Evolutionary conservation across 2,888 invertebrate species (phyloP).

Genomic region (Synanthedon tipuliformis): DNA sequence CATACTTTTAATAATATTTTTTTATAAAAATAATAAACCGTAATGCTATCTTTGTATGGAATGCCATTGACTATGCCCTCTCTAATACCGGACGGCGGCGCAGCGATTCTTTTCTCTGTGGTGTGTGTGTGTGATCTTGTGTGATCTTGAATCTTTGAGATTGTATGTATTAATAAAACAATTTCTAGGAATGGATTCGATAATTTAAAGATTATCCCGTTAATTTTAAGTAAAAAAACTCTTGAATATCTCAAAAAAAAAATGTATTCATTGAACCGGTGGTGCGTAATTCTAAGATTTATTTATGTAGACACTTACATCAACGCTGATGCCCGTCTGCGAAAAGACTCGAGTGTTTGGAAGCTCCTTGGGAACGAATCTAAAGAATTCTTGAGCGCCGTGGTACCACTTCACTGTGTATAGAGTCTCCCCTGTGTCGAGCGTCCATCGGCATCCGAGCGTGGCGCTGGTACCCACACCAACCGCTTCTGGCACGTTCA

Average conservation of each 20-base stretch:
- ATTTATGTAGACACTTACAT: constrained; percentile 69
- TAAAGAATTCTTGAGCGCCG: constrained; percentile 80
- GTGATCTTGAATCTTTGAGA: too few relatives aligned
- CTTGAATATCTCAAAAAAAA: too few relatives aligned
- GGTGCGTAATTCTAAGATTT: too few relatives aligned
- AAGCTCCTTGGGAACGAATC: constrained; percentile 83
- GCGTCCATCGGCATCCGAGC: constrained; percentile 78
- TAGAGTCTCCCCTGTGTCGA: constrained; percentile 75
- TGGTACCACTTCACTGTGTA: constrained; percentile 89
- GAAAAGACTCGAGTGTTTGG: constrained; percentile 82
- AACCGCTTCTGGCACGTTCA: constrained; percentile 78
- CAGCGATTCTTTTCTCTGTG: too few relatives aligned
- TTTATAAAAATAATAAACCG: too few relatives aligned
- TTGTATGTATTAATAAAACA: neutral
- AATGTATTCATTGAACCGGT: too few relatives aligned
- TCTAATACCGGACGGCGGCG: too few relatives aligned
- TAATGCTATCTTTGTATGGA: too few relatives aligned
- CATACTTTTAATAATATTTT: too few relatives aligned
- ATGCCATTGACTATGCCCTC: too few relatives aligned
- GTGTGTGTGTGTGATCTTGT: too few relatives aligned
- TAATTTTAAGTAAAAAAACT: too few relatives aligned
- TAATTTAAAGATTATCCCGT: neutral
- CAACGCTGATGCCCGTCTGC: constrained; percentile 75
- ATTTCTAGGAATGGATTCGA: neutral
- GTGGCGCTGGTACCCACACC: constrained; percentile 78